phyloP scores from a whole-genome alignment of 2,888 invertebrate species.

The Carterocephalus palaemon region DNA sequence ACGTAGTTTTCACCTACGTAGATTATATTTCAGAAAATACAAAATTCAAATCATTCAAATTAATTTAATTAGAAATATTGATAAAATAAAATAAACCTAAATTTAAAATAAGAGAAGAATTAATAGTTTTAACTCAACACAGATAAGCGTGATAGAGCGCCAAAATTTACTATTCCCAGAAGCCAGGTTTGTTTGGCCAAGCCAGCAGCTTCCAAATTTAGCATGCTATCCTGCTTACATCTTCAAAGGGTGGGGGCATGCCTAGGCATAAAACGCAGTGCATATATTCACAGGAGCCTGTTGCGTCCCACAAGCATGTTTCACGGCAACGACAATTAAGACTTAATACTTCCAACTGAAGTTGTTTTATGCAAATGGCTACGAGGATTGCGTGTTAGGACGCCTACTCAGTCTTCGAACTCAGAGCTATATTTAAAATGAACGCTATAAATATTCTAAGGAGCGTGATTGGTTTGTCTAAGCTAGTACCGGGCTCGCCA shows the following conservation, averaged over 20 bases:
- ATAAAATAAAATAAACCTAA: no score
- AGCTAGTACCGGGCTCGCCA: conserved; percentile 22
- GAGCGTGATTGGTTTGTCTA: conserved; percentile 38
- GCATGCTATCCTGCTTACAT: conserved; percentile 8
- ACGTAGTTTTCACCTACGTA: no score
- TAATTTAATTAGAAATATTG: no score
- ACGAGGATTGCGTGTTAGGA: conserved; percentile 64
- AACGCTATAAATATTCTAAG: conserved; percentile 43
- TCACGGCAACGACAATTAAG: conserved; percentile 73
- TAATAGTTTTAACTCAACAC: no score
- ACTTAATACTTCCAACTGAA: conserved; percentile 71
- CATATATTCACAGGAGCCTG: conserved; percentile 44
- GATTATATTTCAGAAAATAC: no score
- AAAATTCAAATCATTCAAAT: no score
- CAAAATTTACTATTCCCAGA: no score
- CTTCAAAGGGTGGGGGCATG: conserved; percentile 49
- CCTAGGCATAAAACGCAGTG: conserved; percentile 21
- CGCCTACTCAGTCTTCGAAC: conserved; percentile 59
- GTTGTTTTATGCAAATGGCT: conserved; percentile 77
- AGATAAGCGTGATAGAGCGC: no score
- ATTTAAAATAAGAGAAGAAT: no score
- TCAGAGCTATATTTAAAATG: conserved; percentile 52
- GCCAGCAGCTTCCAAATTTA: not conserved
- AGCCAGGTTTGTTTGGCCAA: no score
- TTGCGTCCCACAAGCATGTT: conserved; percentile 36